phyloP scores from a whole-genome alignment of 35 echinoderm and acorn worm species.

The Hemicentrotus pulcherrimus region DNA sequence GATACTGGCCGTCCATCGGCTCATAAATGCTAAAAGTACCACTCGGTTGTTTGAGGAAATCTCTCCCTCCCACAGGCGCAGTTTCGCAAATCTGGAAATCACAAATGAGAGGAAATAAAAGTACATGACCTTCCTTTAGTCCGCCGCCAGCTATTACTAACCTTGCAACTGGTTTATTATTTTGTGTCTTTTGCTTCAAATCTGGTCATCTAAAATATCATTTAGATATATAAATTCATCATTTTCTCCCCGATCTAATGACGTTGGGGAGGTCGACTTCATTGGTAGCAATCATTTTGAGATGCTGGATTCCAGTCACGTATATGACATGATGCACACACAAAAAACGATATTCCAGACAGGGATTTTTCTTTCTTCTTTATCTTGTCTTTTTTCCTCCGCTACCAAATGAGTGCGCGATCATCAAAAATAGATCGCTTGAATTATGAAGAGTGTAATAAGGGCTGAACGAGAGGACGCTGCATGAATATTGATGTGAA shows the following conservation, averaged over 20 bases:
- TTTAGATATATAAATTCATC: background rate
- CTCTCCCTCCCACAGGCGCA: background rate
- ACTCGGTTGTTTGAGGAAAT: background rate
- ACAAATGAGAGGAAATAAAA: background rate
- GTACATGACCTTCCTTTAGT: background rate
- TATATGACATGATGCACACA: background rate
- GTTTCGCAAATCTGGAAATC: background rate
- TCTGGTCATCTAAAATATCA: background rate
- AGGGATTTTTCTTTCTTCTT: no score
- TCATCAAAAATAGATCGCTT: background rate
- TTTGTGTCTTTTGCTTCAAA: background rate
- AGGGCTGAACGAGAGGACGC: background rate
- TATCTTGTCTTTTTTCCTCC: background rate
- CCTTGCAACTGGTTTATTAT: background rate
- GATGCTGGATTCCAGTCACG: background rate
- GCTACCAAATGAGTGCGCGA: background rate
- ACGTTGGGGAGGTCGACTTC: background rate
- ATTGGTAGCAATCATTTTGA: background rate
- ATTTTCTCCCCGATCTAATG: background rate
- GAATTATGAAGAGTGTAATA: background rate
- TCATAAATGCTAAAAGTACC: background rate
- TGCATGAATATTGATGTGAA: background rate
- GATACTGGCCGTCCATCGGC: background rate
- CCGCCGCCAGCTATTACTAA: background rate
- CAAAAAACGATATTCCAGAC: no score